phyloP scores from a whole-genome alignment of 2,113 vertebrate genomes.

The Calonectris borealis region DNA sequence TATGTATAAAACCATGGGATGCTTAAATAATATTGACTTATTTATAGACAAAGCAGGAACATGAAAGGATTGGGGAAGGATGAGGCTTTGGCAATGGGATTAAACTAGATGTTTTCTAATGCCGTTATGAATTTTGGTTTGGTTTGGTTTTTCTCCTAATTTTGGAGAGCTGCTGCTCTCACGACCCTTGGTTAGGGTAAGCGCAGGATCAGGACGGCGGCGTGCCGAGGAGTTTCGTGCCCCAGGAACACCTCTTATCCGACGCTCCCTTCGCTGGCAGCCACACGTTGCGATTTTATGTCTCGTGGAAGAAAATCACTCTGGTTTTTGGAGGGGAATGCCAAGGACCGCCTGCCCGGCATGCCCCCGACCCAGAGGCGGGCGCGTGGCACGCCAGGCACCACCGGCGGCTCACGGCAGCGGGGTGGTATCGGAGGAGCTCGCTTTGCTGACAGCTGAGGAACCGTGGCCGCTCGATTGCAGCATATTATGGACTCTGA shows the following conservation, averaged over 20 bases:
- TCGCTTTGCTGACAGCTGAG: background rate
- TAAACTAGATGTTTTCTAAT: background rate
- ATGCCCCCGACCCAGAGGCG: background rate
- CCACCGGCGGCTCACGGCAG: accelerated
- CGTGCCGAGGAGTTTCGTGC: accelerated
- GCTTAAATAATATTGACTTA: background rate
- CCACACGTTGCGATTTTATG: accelerated
- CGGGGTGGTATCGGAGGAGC: background rate
- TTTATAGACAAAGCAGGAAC: background rate
- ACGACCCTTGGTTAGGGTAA: accelerated
- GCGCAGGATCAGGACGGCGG: background rate
- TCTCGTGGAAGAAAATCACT: background rate
- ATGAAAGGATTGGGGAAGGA: background rate
- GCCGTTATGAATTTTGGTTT: background rate
- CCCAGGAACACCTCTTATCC: background rate
- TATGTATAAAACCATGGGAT: background rate
- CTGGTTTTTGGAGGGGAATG: background rate
- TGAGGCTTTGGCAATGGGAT: background rate
- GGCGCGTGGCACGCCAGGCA: accelerated
- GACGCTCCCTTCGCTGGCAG: background rate
- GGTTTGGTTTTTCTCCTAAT: background rate
- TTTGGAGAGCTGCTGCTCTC: background rate
- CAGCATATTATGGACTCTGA: background rate
- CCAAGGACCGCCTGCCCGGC: background rate
- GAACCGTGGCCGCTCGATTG: background rate